Evolutionary conservation across 2,888 invertebrate genomes (phyloP).

Genomic region (Entomobrya proxima): DNA sequence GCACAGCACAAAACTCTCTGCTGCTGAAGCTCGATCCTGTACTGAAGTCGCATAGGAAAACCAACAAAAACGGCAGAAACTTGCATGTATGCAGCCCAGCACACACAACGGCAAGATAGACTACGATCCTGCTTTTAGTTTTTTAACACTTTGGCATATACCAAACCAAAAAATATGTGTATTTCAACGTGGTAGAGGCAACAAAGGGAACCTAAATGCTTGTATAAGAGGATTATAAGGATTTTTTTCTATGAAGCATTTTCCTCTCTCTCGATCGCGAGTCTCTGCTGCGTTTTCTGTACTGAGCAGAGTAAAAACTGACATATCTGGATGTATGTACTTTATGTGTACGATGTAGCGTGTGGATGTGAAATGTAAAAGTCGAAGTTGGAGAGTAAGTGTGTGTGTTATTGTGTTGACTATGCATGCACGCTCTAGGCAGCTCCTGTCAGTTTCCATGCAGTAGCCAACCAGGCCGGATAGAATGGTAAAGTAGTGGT

Average conservation of each 20-base stretch:
- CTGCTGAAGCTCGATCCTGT: no score
- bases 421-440: constrained; percentile 42
- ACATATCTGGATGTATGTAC: not conserved
- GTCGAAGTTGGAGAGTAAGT: no score
- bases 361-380: no score
- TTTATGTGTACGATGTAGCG: not conserved
- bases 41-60: no score
- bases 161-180: no score
- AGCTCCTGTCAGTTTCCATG: constrained; percentile 69
- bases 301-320: not conserved
- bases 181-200: not conserved
- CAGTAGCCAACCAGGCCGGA: constrained; percentile 69
- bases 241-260: not conserved
- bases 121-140: no score
- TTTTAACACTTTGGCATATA: no score
- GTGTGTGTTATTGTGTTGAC: constrained; percentile 56
- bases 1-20: not conserved
- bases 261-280: not conserved
- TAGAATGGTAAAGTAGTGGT: constrained; percentile 67
- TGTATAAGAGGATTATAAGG: not conserved
- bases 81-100: no score
- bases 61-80: no score
- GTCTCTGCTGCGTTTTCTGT: not conserved
- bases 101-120: no score
- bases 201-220: not conserved